Evolutionary conservation across 2,797 vertebrate genomes (phyloP).

Genomic region (Macropodus opercularis): DNA sequence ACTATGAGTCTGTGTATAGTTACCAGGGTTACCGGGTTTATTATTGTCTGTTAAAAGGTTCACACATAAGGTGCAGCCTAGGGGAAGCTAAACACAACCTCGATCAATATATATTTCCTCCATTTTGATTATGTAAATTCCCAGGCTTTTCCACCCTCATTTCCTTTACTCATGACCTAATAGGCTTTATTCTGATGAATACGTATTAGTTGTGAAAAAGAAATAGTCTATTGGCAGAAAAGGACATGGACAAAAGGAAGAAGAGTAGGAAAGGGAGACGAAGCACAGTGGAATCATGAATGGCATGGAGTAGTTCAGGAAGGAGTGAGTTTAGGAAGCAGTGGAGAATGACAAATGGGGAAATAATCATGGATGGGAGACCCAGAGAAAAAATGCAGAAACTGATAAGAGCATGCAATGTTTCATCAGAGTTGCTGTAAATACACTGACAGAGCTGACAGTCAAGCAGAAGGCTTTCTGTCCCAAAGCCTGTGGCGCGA

Average conservation of each 20-base stretch:
- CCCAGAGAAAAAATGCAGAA: constrained; percentile 1
- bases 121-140: constrained; percentile 15
- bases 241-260: not conserved
- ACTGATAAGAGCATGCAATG: constrained; percentile 28
- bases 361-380: constrained; percentile 23
- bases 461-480: constrained; percentile 33
- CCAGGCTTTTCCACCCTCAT: constrained; percentile 35
- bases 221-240: constrained; percentile 41
- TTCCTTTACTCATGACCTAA: constrained; percentile 53
- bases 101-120: not conserved
- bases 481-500: constrained; percentile 35
- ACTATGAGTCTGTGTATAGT: not conserved
- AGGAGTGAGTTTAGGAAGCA: constrained; percentile 14
- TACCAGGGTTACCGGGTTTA: not conserved
- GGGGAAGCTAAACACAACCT: no score
- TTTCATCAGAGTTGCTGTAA: constrained; percentile 35
- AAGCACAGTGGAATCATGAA: constrained; percentile 22
- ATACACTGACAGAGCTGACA: constrained; percentile 41
- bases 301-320: constrained; percentile 2
- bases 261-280: constrained; percentile 1
- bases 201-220: constrained; percentile 49
- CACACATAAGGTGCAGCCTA: no score
- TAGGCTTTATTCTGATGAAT: constrained; percentile 46
- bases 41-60: not conserved
- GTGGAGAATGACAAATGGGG: constrained; percentile 30